These are phyloP conservation scores for Calyptomena viridis DNA, from an alignment of 2,113 vertebrate species.

Conservation along the genomic window DNA sequence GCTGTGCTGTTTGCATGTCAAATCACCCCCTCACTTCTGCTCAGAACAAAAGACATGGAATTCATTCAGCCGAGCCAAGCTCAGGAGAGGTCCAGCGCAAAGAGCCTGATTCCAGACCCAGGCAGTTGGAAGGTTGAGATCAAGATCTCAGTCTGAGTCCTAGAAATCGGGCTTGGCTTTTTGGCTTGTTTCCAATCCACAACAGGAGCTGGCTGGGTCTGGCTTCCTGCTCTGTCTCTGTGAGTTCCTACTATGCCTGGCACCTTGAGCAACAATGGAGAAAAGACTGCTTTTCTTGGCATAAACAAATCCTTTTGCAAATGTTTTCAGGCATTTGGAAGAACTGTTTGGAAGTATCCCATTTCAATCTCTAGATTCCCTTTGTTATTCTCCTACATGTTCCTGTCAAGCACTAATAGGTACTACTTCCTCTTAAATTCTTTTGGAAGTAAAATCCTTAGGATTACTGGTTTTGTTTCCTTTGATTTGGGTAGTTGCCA, in stretches of 20 bases:
- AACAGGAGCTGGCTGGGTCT: background rate
- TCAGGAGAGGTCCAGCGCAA: background rate
- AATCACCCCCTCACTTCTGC: background rate
- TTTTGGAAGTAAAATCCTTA: conserved; percentile 27
- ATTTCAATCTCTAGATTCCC: background rate
- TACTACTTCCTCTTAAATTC: background rate
- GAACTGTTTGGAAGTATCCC: background rate
- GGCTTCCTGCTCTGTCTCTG: background rate
- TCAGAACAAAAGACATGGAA: background rate
- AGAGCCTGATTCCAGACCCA: background rate
- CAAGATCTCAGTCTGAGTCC: background rate
- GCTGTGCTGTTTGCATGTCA: background rate
- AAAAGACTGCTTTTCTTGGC: background rate
- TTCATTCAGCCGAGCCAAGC: background rate
- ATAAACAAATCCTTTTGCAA: background rate
- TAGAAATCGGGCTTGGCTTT: background rate
- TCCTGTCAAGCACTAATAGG: background rate
- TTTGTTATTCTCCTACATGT: background rate
- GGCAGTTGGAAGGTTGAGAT: background rate
- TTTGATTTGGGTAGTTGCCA: background rate
- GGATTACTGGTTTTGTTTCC: background rate
- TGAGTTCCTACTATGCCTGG: background rate
- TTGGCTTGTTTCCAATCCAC: background rate
- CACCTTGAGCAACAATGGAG: background rate
- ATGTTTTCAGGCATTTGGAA: background rate